Evolutionary conservation across 2,888 invertebrate species (phyloP), one percentile per base, ranked within the genome.

Genomic region (Ametastegia equiseti): DNA sequence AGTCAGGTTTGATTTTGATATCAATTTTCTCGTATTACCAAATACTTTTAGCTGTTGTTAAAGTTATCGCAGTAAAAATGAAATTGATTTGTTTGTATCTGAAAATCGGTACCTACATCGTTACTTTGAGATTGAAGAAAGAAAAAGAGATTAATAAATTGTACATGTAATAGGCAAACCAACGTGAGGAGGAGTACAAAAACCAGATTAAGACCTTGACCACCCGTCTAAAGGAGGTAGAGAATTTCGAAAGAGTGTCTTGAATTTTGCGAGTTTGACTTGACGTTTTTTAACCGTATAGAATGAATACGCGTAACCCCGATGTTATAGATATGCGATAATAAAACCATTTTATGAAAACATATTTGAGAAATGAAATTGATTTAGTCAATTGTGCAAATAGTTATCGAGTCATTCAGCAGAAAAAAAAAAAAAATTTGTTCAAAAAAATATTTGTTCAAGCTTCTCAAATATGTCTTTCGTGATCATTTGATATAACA

Each of bases 141-240:
- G n/a, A n/a, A n/a, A n/a, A n/a, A n/a, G 30, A 71, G 27, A 71
- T 45, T 71, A 71, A 71, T 71, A 47, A 42, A 45, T 45, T 27
- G 71, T 71, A 2, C 23, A 47, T 71, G 15, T 45, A 47, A 47
- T 94, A 99, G 98, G 98, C 99, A 94, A 98, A 98, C 95, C 98
- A 98, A 95, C 97, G 98, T 92, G 99, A 99, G 94, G 98, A 99
- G 95, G 98, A 98, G 93, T 99, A 98, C 97, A 98, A 99, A 96
- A 97, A 98, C 94, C 98, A 98, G 96, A 98, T 99, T 96, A 98
- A 99, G 96, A 98, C 97, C 93, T 95, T 98, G 93, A 98, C 97
- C 93, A 97, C 97, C 94, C 97, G 98, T 94, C 97, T 99, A 95
- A 99, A 99, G 97, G 98, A 98, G 98, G 98, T 99, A 96, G 42